These are phyloP conservation scores for Phalacrocorax brasilianus DNA, from an alignment of 2,113 vertebrate genomes.

Conservation along the genomic window DNA sequence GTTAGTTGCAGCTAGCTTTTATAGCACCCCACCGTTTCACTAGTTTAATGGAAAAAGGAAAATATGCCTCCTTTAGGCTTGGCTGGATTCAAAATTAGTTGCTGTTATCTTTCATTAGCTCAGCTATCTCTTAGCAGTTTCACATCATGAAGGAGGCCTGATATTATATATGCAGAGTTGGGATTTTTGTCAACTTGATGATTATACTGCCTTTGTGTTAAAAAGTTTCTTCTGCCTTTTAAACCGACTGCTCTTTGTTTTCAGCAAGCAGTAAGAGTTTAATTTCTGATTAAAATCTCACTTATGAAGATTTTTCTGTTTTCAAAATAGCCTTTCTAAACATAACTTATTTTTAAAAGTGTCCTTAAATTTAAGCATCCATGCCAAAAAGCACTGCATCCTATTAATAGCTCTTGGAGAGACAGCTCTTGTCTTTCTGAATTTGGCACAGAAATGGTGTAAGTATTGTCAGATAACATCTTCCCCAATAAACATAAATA, in stretches of 20 bases:
- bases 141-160: neutral
- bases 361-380: neutral
- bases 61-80: slow-evolving; percentile 23
- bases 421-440: neutral
- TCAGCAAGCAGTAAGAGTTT: neutral
- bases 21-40: neutral
- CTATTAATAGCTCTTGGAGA: neutral
- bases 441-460: neutral
- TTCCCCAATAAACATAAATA: slow-evolving; percentile 15
- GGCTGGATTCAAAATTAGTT: slow-evolving; percentile 6
- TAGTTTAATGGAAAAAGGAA: neutral
- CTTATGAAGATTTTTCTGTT: neutral
- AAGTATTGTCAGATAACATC: slow-evolving; percentile 1
- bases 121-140: neutral
- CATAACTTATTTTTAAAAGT: neutral
- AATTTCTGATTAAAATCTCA: neutral
- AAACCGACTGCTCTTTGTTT: neutral
- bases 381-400: neutral
- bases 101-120: neutral
- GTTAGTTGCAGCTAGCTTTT: neutral
- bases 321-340: neutral
- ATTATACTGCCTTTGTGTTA: neutral
- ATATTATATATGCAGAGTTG: neutral
- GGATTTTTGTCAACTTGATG: neutral
- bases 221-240: neutral